Percentiles rank a stretch among this genome's conserved stretches.
Evolutionary conservation across 2,113 vertebrate genomes (phyloP).

Genomic region (Amphilophus citrinellus): DNA sequence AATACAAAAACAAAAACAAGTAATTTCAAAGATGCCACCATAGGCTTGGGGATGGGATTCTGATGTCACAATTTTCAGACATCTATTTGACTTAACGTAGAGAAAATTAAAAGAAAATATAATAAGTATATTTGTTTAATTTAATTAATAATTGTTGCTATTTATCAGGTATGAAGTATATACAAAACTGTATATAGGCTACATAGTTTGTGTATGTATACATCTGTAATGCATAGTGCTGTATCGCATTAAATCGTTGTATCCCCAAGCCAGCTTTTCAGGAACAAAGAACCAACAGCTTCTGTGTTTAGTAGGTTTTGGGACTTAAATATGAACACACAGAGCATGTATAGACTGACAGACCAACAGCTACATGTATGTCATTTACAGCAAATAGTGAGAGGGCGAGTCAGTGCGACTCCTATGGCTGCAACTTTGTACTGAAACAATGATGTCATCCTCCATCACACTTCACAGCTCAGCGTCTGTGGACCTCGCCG

Average conservation of each 20-base stretch:
- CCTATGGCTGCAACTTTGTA: slow-evolving; percentile 70
- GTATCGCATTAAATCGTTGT: not conserved
- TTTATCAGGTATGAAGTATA: not conserved
- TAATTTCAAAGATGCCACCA: not conserved
- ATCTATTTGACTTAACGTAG: not conserved
- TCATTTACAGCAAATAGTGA: not conserved
- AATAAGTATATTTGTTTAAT: not conserved
- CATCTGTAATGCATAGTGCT: not conserved
- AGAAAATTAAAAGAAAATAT: not conserved
- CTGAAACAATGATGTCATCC: slow-evolving; percentile 78
- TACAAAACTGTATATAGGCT: not conserved
- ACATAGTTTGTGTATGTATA: not conserved
- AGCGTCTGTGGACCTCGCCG: slow-evolving; percentile 51
- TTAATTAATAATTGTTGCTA: not conserved
- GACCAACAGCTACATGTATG: not conserved
- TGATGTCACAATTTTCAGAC: not conserved
- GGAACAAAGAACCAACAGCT: not conserved
- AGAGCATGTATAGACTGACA: not conserved
- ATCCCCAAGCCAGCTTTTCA: not conserved
- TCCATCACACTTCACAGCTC: slow-evolving; percentile 61
- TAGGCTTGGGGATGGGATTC: not conserved
- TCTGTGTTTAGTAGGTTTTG: not conserved
- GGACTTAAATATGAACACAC: not conserved
- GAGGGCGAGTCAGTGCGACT: slow-evolving; percentile 44
- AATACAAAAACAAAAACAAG: not conserved